phyloP scores from a whole-genome alignment of 2,113 vertebrate species.

The Ageneiosus marmoratus region DNA sequence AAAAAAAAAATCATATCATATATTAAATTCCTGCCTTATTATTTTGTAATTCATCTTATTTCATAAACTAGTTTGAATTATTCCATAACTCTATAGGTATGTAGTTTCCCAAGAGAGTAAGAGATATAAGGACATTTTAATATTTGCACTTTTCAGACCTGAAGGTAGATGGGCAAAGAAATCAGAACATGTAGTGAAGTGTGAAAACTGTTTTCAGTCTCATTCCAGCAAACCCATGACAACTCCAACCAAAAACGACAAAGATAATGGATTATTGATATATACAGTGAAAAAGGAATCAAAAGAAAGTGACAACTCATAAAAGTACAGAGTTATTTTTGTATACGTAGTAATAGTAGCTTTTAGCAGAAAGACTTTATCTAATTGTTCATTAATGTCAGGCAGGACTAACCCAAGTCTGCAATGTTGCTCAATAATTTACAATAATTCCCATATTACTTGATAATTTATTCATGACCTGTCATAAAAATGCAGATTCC shows the following conservation, averaged over 20 bases:
- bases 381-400: background rate
- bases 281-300: background rate
- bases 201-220: conserved; percentile 7
- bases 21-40: background rate
- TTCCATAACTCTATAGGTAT: background rate
- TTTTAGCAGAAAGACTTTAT: background rate
- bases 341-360: background rate
- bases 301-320: background rate
- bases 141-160: background rate
- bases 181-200: background rate
- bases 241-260: background rate
- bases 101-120: background rate
- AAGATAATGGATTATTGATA: background rate
- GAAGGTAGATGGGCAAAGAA: background rate
- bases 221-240: background rate
- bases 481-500: background rate
- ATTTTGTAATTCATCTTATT: background rate
- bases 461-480: background rate
- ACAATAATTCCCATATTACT: background rate
- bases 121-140: background rate
- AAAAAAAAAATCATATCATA: background rate
- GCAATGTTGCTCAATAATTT: background rate
- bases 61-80: background rate
- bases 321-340: background rate
- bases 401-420: background rate